A percentile compares a stretch with the other conserved stretches of the same genome.
These are phyloP conservation scores for Loriculus beryllinus DNA, from an alignment of 2,797 vertebrate genomes.

Conservation along the genomic window DNA sequence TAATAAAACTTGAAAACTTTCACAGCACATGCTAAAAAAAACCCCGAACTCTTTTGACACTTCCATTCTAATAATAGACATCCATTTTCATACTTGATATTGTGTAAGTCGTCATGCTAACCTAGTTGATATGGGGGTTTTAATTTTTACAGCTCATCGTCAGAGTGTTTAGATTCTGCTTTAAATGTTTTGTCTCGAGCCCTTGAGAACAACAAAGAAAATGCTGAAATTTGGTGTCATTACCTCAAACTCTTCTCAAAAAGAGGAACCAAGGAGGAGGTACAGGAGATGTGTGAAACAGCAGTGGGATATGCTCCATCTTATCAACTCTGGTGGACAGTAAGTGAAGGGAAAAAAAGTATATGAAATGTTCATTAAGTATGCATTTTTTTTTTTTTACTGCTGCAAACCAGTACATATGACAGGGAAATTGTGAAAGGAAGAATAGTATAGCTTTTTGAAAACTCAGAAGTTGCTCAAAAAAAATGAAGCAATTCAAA, in stretches of 20 bases:
- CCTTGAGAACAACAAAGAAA: conserved; percentile 90
- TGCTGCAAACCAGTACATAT: not conserved
- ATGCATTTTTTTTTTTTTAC: not conserved
- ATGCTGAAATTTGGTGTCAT: conserved; percentile 95
- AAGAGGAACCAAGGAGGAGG: conserved; percentile 86
- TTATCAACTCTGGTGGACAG: conserved; percentile 91
- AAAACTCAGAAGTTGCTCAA: not conserved
- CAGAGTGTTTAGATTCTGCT: conserved; percentile 90
- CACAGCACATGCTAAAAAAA: fast-evolving
- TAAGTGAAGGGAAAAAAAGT: conserved; percentile 73
- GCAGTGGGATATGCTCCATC: conserved; percentile 92
- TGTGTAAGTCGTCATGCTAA: not conserved
- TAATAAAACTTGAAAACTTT: not conserved
- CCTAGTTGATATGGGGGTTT: not conserved
- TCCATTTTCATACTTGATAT: not conserved
- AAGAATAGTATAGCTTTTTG: not conserved
- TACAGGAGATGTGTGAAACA: conserved; percentile 98
- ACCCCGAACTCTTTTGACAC: not conserved
- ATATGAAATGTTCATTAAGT: not conserved
- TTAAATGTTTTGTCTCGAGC: conserved; percentile 94
- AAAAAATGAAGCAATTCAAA: not conserved
- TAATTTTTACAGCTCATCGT: conserved; percentile 73
- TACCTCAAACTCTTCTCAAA: conserved; percentile 91
- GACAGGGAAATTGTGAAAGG: not conserved
- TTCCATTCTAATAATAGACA: not conserved